phyloP scores from a whole-genome alignment of 2,797 vertebrate genomes.

The Phoxinus dragarum region DNA sequence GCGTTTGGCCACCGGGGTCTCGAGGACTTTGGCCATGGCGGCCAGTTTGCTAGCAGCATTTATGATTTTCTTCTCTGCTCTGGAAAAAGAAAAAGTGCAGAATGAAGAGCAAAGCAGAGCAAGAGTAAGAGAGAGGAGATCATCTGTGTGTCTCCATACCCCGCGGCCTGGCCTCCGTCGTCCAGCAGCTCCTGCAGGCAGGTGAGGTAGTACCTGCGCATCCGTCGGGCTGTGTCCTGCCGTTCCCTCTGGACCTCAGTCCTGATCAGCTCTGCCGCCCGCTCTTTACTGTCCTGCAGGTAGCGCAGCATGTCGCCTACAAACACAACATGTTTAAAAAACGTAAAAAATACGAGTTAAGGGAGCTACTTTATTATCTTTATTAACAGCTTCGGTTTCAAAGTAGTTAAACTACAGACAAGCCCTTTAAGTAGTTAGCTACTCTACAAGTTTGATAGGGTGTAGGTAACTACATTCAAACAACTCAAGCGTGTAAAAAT shows the following conservation, averaged over 20 bases:
- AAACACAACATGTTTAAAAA: background rate
- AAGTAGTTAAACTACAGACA: background rate
- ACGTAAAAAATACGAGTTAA: background rate
- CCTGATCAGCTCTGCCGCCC: constrained; percentile 89
- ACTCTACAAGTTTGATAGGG: background rate
- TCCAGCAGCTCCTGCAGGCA: constrained; percentile 93
- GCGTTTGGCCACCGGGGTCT: constrained; percentile 82
- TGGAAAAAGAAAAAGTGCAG: constrained; percentile 61
- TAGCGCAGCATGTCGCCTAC: constrained; percentile 93
- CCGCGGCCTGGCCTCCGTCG: constrained; percentile 83
- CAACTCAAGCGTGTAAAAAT: background rate
- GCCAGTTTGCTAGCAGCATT: constrained; percentile 92
- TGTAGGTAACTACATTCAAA: background rate
- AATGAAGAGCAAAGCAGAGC: constrained; percentile 26
- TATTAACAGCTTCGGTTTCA: background rate
- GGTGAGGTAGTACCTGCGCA: constrained; percentile 91
- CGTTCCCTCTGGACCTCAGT: constrained; percentile 87
- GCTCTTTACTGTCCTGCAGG: constrained; percentile 90
- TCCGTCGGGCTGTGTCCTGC: constrained; percentile 89
- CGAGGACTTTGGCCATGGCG: constrained; percentile 91
- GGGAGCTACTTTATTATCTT: background rate
- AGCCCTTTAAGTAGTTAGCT: background rate
- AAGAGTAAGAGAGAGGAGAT: background rate
- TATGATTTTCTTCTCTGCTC: constrained; percentile 95
- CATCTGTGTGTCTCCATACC: constrained; percentile 72